Evolutionary conservation across 2,113 vertebrate genomes (phyloP).

Genomic region (Callorhinus ursinus): DNA sequence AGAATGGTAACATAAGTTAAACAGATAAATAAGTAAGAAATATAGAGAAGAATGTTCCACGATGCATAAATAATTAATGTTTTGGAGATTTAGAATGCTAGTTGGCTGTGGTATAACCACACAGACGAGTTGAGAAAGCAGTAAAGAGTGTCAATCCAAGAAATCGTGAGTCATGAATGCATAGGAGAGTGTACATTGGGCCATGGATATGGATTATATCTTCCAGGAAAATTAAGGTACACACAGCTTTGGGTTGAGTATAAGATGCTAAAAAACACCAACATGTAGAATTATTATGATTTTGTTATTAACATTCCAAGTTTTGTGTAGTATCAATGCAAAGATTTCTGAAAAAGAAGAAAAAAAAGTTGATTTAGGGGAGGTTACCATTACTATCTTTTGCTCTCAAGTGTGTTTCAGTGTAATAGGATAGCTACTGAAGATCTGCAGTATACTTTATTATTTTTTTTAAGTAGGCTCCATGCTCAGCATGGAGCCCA

Average conservation of each 20-base stretch:
- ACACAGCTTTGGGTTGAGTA: neutral
- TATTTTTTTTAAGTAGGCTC: neutral
- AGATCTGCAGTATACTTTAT: neutral
- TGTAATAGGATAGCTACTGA: neutral
- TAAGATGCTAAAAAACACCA: neutral
- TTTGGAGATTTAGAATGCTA: neutral
- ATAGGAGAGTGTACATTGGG: neutral
- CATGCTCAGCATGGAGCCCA: neutral
- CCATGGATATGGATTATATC: neutral
- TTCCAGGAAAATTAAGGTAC: neutral
- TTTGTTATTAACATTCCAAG: neutral
- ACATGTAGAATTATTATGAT: neutral
- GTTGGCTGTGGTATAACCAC: neutral
- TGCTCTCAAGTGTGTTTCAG: neutral
- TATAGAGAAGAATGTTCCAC: neutral
- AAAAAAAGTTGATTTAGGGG: neutral
- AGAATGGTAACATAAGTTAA: neutral
- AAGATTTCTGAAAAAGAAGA: neutral
- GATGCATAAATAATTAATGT: neutral
- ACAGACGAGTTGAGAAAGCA: neutral
- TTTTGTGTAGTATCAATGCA: neutral
- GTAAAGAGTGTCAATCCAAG: neutral
- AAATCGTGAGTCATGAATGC: neutral
- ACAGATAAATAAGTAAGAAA: neutral
- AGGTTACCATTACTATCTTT: neutral